These are phyloP conservation scores for Apodemia duryi DNA, from an alignment of 2,888 invertebrate genomes.

Conservation along the genomic window DNA sequence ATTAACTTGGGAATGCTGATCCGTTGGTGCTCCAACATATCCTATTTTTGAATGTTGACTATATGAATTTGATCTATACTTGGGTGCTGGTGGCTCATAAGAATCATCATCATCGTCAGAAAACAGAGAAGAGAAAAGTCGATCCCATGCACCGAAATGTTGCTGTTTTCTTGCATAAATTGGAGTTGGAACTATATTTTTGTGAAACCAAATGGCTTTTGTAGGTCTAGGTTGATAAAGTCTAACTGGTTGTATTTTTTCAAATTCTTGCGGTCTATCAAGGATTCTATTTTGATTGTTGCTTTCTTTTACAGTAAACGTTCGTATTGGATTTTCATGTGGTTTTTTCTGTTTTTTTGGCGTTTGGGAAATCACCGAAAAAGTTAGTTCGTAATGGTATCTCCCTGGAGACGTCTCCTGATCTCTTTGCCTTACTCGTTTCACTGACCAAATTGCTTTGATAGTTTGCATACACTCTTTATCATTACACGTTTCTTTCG, in stretches of 20 bases:
- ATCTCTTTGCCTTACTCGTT: conserved; percentile 82
- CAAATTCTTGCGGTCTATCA: conserved; percentile 38
- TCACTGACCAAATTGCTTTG: conserved; percentile 84
- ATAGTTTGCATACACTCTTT: conserved; percentile 74
- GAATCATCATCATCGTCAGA: conserved; percentile 51
- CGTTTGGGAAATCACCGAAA: conserved; percentile 79
- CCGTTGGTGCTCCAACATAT: conserved; percentile 43
- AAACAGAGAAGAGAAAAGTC: conserved; percentile 64
- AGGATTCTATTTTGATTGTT: conserved; percentile 48
- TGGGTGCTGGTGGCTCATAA: conserved; percentile 38
- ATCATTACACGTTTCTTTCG: conserved; percentile 52
- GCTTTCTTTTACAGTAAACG: conserved; percentile 81
- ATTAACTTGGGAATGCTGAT: conserved; percentile 52
- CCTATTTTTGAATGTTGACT: conserved; percentile 49
- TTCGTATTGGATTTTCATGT: conserved; percentile 77
- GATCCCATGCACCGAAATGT: conserved; percentile 49
- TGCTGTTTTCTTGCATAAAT: conserved; percentile 41
- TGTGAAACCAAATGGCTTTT: conserved; percentile 63
- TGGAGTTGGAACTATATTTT: conserved; percentile 50
- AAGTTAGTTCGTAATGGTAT: conserved; percentile 82
- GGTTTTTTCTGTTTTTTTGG: conserved; percentile 65
- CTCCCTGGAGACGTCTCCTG: conserved; percentile 60
- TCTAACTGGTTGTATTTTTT: conserved; percentile 32
- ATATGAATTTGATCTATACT: conserved; percentile 43
- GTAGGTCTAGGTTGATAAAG: conserved; percentile 43